Evolutionary conservation across 2,888 invertebrate species (phyloP), one percentile per base, ranked within the genome.

Genomic region (Teleiodes luculella): DNA sequence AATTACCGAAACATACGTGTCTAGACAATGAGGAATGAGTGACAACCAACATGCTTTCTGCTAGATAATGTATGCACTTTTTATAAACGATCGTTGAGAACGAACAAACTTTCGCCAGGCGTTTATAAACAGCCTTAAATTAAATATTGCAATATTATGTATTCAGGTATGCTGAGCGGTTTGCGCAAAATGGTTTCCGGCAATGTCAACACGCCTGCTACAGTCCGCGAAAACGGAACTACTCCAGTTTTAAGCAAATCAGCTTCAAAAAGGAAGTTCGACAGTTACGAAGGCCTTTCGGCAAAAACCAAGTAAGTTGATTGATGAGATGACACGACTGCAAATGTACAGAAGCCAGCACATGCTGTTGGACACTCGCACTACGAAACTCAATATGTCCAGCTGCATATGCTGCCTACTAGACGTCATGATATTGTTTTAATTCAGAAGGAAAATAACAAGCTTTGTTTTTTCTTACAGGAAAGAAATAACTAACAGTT

Each of bases 111-210:
- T n/a, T n/a, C n/a, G n/a, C n/a, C n/a, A n/a, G n/a, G n/a, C n/a
- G n/a, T n/a, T n/a, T n/a, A n/a, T n/a, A n/a, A n/a, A 3, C 33
- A 33, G 33, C 10, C 33, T 11, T n/a, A n/a, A 16, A 5, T 37
- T 16, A 7, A 31, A 11, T 11, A 11, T n/a, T n/a, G n/a, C 35
- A 35, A n/a, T n/a, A n/a, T 35, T 37, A 16, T 37, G 14, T 50
- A 11, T 55, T 69, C 68, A 95, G 95, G 95, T 70, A 93, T 95
- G 90, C 91, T 95, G 56, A 94, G 91, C 74, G 95, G 95, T 3
- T 82, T 95, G 24, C 93, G 93, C 67, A 95, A 95, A 81, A 95
- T 95, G 81, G 95, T 95, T 7, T 92, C 93, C 0, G 93, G 93
- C 53, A 88, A 83, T 54, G 85, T 91, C 0, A 92, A 92, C 60